phyloP scores from a whole-genome alignment of 2,797 vertebrate genomes.

The Clarias platycephalus region DNA sequence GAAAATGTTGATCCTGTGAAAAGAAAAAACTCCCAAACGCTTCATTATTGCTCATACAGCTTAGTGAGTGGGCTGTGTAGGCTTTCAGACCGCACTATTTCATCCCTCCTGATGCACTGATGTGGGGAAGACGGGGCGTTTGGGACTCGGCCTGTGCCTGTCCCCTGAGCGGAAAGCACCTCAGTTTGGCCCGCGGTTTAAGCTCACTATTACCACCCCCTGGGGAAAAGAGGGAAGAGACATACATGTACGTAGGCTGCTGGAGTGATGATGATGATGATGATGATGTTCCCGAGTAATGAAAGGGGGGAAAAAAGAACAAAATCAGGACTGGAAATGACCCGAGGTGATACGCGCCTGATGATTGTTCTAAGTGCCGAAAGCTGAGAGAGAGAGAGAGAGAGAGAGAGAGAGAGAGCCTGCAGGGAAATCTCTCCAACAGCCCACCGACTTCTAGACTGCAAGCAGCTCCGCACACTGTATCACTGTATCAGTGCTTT shows the following conservation, averaged over 20 bases:
- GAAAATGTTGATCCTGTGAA: background rate
- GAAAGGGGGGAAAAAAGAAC: slow-evolving; percentile 18
- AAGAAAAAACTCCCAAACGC: background rate
- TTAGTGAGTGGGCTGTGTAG: background rate
- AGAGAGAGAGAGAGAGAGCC: background rate
- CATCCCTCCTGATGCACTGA: background rate
- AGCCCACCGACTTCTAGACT: background rate
- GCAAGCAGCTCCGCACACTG: background rate
- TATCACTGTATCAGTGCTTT: background rate
- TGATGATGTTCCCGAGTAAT: slow-evolving; percentile 5
- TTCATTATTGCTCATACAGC: background rate
- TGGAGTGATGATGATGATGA: background rate
- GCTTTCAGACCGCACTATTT: background rate
- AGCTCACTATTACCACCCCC: slow-evolving; percentile 28
- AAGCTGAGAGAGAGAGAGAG: no score
- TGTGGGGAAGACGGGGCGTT: background rate
- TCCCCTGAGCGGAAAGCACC: background rate
- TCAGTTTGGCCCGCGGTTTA: background rate
- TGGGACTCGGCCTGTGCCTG: background rate
- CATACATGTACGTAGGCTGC: background rate
- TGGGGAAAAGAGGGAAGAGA: background rate
- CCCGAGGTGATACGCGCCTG: background rate
- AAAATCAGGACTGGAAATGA: slow-evolving; percentile 7
- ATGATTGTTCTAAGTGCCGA: slow-evolving; percentile 1
- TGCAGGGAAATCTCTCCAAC: background rate